These are phyloP conservation scores for Fratercula arctica DNA, from an alignment of 2,797 vertebrate genomes.

Conservation along the genomic window DNA sequence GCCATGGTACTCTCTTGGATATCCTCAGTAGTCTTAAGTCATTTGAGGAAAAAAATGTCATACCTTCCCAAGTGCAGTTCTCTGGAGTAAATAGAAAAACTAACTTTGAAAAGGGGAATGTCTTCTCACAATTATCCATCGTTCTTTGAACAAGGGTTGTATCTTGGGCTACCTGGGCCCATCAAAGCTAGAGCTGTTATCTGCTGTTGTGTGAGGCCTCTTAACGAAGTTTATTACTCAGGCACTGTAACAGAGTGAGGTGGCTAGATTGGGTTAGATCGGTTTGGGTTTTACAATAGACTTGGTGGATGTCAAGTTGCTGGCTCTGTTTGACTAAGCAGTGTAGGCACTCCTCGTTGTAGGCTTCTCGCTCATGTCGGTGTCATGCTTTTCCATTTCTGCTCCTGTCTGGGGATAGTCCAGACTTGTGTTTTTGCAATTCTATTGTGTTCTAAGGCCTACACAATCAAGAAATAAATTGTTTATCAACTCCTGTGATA, in stretches of 20 bases:
- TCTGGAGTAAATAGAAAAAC: not conserved
- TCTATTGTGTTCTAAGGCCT: not conserved
- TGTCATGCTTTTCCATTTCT: not conserved
- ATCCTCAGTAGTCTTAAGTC: not conserved
- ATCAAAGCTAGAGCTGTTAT: fast-evolving
- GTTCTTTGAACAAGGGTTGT: not conserved
- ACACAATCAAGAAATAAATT: not conserved
- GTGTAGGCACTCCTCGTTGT: fast-evolving
- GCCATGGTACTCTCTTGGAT: not conserved
- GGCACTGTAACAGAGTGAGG: not conserved
- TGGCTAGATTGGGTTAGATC: not conserved
- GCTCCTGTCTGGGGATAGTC: not conserved
- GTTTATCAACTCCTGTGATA: not conserved
- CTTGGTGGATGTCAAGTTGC: fast-evolving
- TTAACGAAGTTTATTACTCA: fast-evolving
- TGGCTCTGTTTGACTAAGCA: not conserved
- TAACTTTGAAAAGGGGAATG: not conserved
- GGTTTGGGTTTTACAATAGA: not conserved
- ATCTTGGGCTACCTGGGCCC: not conserved
- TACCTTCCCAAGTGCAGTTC: not conserved
- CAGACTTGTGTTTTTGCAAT: not conserved
- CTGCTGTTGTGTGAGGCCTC: too few relatives aligned
- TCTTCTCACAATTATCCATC: fast-evolving
- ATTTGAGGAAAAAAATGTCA: not conserved
- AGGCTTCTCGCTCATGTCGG: fast-evolving